Evolutionary conservation across 2,797 vertebrate genomes (phyloP), one percentile per base, ranked within the genome.

Genomic region (Siniperca scherzeri): DNA sequence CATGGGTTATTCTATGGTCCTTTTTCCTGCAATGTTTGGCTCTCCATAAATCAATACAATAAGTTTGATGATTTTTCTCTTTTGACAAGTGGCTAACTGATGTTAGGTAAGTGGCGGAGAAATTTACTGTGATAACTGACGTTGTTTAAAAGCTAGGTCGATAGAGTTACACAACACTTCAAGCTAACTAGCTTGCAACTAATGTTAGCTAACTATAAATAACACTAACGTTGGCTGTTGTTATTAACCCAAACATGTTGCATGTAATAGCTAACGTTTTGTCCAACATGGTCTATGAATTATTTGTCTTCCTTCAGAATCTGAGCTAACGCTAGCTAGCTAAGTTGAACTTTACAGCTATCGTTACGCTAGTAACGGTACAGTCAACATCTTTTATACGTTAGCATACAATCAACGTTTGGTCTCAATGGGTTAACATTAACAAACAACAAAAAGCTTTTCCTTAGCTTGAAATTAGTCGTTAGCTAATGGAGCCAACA

Each of bases 91-190:
- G 50, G 73, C 56, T 57, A 27, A 65, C 77, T 14, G 17, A 65
- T 74, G 82, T 83, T 88, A 81, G 91, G 91, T 92, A 70, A 3
- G 91, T 88, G 44, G 2, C 2, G 3, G 6, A 70, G 40, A 38
- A 25, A 50, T 62, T 0, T 59, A 17, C 11, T 38, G 4, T 61
- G 2, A 61, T 25, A 42, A 1, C 21, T 48, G 48, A 53, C 5
- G 7, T 7, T 77, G 48, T 74, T 59, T 22, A 40, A 61, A 38
- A n/a, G 30, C 36, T 42, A 21, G 5, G 61, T 14, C 65, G 25
- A 13, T 17, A 40, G 4, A 40, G 42, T 38, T 30, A 25, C 4
- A 33, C 10, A 44, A 70, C 27, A 59, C 2, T 38, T 57, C 0
- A 60, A 60, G 87, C 89, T 89, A 91, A 79, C 55, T 65, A 70